phyloP scores from a whole-genome alignment of 2,797 vertebrate genomes.

The Oophaga sylvatica region DNA sequence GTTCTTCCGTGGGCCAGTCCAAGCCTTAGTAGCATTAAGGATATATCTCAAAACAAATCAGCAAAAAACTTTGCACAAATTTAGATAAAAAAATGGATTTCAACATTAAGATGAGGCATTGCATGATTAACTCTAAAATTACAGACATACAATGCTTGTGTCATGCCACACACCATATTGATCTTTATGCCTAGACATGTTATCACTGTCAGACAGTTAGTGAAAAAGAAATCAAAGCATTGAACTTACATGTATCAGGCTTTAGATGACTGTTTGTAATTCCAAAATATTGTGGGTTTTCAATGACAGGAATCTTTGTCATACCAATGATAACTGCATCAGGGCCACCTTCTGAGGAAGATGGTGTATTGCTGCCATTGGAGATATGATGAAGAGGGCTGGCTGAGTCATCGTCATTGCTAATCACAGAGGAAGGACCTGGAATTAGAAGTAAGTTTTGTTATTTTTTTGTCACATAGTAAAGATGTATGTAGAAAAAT shows the following conservation, averaged over 20 bases:
- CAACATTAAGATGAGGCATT: not conserved
- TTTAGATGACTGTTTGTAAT: slow-evolving; percentile 94
- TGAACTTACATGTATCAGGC: slow-evolving; percentile 94
- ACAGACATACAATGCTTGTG: not conserved
- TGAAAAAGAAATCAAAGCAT: slow-evolving; percentile 41
- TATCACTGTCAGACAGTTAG: not conserved
- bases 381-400: slow-evolving; percentile 97
- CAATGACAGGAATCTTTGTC: slow-evolving; percentile 98
- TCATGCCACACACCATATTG: not conserved
- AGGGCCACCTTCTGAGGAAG: slow-evolving; percentile 93
- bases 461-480: not conserved
- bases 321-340: slow-evolving; percentile 96
- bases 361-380: slow-evolving; percentile 95
- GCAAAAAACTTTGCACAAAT: too few species aligned
- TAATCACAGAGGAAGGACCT: slow-evolving; percentile 97
- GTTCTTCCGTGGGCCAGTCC: too few species aligned
- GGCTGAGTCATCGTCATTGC: slow-evolving; percentile 95
- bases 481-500: not conserved
- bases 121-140: not conserved
- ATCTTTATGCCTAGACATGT: not conserved
- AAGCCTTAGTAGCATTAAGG: too few species aligned
- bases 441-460: slow-evolving; percentile 55
- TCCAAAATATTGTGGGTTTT: slow-evolving; percentile 98
- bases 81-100: not conserved
- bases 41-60: too few species aligned